Base-by-base conservation (phyloP, 2,888 invertebrate genomes). In the Macrosiphum euphorbiae region DNA sequence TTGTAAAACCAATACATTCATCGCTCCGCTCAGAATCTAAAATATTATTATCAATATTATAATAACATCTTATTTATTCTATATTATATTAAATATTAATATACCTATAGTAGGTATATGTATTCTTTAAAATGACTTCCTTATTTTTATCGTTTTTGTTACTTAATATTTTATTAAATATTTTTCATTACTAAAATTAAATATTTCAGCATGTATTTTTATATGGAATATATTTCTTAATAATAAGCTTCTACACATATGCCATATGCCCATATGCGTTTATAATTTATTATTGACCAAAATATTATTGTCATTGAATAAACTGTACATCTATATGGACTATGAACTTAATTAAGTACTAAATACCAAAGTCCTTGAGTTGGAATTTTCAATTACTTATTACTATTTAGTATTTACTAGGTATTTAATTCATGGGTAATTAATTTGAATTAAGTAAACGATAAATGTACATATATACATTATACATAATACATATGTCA, bases 331-430 rank as follows among this genome's bases (percentile, higher is more conserved):
- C 44, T 41, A n/a, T n/a, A n/a, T n/a, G n/a, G n/a, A n/a, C n/a
- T n/a, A 28, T 58, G 58, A 41, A 26, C 10, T 28, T 58, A 58
- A 44, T 58, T 58, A 58, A 58, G 13, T 88, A 41, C 8, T 88
- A n/a, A 41, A 24, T 41, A 58, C 16, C 28, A 26, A 58, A 41
- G 28, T 89, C 88, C 58, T 89, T 44, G 88, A 24, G 7, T 5
- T 89, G 28, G 28, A 89, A 58, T 67, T 58, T 89, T 13, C 44
- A 58, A 44, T 28, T 89, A 52, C n/a, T 28, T 87, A 89, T 89
- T 89, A 44, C 67, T 67, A 67, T n/a, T n/a, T n/a, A 67, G 13
- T 67, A 67, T 67, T 67, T 67, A 67, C 10, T 61, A 52, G 52
- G 52, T 16, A 61, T 61, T 58, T 28, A 28, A 28, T 44, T 28